These are phyloP conservation scores for Apamea anceps DNA, from an alignment of 2,888 invertebrate genomes.

Conservation along the genomic window DNA sequence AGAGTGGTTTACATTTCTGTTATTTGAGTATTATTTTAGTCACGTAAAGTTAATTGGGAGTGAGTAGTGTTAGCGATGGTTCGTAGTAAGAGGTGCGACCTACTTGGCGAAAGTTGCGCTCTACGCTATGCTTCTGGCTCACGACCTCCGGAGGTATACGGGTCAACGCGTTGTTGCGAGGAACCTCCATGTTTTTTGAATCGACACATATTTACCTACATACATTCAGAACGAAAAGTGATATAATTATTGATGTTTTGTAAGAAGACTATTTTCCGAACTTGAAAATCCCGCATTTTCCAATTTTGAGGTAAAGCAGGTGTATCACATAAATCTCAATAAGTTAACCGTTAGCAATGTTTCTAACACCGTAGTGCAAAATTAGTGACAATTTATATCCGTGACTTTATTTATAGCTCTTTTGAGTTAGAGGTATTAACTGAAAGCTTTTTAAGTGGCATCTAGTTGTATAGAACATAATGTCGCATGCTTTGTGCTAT, in stretches of 20 bases:
- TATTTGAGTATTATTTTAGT: conserved; percentile 18
- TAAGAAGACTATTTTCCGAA: neutral
- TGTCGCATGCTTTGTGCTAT: conserved; percentile 53
- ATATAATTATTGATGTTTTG: neutral
- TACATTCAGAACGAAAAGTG: conserved; percentile 22
- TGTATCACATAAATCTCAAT: conserved; percentile 7
- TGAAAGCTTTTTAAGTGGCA: conserved; percentile 40
- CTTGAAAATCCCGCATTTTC: neutral
- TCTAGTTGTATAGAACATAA: conserved; percentile 28
- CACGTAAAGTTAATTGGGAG: conserved; percentile 41
- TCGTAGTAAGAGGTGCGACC: conserved; percentile 70
- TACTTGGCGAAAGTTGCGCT: conserved; percentile 70
- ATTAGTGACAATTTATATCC: conserved; percentile 35
- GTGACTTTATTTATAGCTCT: conserved; percentile 35
- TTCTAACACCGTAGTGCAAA: conserved; percentile 21
- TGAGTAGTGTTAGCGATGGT: conserved; percentile 53
- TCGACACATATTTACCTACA: conserved; percentile 66
- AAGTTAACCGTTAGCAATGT: conserved; percentile 24
- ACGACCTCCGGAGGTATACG: conserved; percentile 78
- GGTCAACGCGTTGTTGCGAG: conserved; percentile 82
- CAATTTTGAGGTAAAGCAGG: neutral
- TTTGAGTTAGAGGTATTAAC: conserved; percentile 34
- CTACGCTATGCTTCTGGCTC: conserved; percentile 75
- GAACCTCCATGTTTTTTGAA: conserved; percentile 74
- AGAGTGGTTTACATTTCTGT: conserved; percentile 13